Conservation (phyloP, 2,888 invertebrate genomes). For the Limnephilus lunatus region DNA sequence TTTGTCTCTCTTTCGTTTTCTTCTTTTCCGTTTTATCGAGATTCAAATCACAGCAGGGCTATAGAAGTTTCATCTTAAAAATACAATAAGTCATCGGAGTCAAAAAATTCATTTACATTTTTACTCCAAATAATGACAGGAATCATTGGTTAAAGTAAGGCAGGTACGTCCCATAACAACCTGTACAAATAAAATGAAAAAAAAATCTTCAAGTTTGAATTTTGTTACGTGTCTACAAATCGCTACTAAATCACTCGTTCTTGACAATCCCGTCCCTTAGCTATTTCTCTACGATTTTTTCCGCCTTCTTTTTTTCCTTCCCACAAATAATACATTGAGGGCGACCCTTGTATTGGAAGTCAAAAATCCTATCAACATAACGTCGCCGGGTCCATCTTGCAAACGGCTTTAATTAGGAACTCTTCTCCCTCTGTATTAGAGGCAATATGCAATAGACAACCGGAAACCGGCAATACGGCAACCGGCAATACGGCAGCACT, state of each 20-base stretch:
- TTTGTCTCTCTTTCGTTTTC: too few species aligned
- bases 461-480: background rate
- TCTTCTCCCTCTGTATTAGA: background rate
- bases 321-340: background rate
- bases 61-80: too few species aligned
- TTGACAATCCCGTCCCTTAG: background rate
- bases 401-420: slow-evolving; percentile 24
- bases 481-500: background rate
- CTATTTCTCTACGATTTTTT: background rate
- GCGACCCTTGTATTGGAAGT: background rate
- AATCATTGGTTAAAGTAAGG: too few species aligned
- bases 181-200: too few species aligned
- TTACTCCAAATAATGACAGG: too few species aligned
- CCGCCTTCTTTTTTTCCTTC: background rate
- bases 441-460: background rate
- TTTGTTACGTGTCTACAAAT: background rate
- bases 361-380: background rate
- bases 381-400: background rate
- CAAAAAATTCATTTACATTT: too few species aligned
- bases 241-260: background rate
- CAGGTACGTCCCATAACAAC: too few species aligned
- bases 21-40: too few species aligned
- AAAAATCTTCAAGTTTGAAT: too few species aligned
- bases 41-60: too few species aligned
- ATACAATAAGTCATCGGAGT: too few species aligned